phyloP scores from a whole-genome alignment of 2,888 invertebrate species.

The Drosophila cyrtoloma region DNA sequence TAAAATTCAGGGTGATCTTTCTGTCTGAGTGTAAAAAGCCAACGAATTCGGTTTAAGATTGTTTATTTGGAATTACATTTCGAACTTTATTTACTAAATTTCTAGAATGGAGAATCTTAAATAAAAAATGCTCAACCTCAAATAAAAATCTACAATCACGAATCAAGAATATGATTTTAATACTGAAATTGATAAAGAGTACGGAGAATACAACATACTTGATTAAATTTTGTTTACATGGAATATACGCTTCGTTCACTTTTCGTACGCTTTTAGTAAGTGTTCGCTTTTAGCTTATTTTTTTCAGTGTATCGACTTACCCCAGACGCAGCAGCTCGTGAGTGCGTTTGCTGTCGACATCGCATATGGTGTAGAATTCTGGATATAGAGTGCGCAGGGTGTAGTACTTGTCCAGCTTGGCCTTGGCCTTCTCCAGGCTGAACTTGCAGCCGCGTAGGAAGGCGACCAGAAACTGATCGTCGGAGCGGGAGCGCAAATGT shows the following conservation, averaged over 20 bases:
- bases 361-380: slow-evolving; percentile 85
- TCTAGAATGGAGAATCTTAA: not conserved
- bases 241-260: not conserved
- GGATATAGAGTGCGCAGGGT: slow-evolving; percentile 86
- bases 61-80: not conserved
- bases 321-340: slow-evolving; percentile 65
- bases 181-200: not conserved
- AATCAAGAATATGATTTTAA: not conserved
- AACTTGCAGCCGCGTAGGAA: slow-evolving; percentile 87
- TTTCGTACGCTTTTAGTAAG: not conserved
- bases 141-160: not conserved
- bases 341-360: slow-evolving; percentile 64
- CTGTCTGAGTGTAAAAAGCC: not conserved
- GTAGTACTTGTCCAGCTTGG: slow-evolving; percentile 87
- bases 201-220: no score
- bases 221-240: not conserved
- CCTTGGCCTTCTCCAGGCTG: slow-evolving; percentile 86
- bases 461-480: slow-evolving; percentile 86
- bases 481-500: slow-evolving; percentile 82
- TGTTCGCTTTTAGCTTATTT: not conserved
- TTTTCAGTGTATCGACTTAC: slow-evolving; percentile 40
- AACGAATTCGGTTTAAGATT: not conserved
- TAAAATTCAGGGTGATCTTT: no score
- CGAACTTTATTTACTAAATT: not conserved
- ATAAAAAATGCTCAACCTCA: not conserved